Evolutionary conservation across 1,140 invertebrate species (phyloP).

Genomic region (Heliconius hewitsoni): DNA sequence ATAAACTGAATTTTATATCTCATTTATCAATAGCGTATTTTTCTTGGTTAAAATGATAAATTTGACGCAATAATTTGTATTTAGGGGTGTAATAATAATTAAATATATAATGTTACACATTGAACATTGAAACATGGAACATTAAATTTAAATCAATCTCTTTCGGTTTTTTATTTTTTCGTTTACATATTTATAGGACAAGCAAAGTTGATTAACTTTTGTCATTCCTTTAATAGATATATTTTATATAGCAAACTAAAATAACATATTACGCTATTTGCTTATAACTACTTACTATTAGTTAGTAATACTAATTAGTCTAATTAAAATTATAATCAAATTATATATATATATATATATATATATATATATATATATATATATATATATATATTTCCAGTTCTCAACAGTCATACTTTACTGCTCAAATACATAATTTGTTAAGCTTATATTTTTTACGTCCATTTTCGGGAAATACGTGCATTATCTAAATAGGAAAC

Average conservation of each 20-base stretch:
- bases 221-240: too few relatives aligned
- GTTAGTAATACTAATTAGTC: not conserved
- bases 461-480: conserved; percentile 23
- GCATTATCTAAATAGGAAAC: conserved; percentile 18
- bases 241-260: too few relatives aligned
- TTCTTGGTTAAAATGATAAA: not conserved
- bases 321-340: not conserved
- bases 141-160: too few relatives aligned
- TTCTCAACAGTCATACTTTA: not conserved
- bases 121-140: too few relatives aligned
- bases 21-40: not conserved
- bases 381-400: not conserved
- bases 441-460: conserved; percentile 9
- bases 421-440: not conserved
- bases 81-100: too few relatives aligned
- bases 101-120: too few relatives aligned
- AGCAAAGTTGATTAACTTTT: too few relatives aligned
- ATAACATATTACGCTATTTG: not conserved
- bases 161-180: too few relatives aligned
- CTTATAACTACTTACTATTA: not conserved
- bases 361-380: not conserved
- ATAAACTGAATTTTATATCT: not conserved
- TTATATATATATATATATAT: not conserved
- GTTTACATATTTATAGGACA: too few relatives aligned
- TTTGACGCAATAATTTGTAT: too few relatives aligned